Base-by-base conservation (phyloP, 2,888 invertebrate genomes). In the Lycophotia porphyrea region DNA sequence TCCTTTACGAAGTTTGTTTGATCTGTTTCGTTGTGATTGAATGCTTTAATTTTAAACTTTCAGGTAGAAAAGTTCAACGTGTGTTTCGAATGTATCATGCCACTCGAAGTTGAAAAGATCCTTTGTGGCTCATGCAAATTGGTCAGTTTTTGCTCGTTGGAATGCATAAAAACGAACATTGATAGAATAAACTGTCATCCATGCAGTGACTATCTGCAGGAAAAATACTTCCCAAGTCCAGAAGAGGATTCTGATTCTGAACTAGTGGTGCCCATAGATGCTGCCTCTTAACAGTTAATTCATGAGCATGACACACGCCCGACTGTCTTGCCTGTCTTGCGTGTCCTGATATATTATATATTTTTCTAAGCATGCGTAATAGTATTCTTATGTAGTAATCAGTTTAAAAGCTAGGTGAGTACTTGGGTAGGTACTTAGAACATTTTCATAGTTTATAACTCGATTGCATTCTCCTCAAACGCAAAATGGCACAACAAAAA, bases 1-100 rank as follows among this genome's bases (percentile, higher is more conserved):
- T 27, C 27, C 13, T 55, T 47, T 24, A 39, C 0, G 4, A 2
- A 52, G 49, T 67, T 52, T 49, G 7, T 52, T 8, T n/a, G 18
- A 5, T n/a, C 18, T 52, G 18, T 11, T 7, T n/a, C n/a, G 36
- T 18, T 27, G 7, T 7, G 0, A 34, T 36, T 34, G 24, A n/a
- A 44, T 47, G 21, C 9, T 39, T 1, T 18, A 31, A 34, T 34
- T 21, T 44, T 64, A 27, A 49, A 60, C 21, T 87, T 89, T 70
- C 87, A 96, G 96, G 85, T 84, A 5, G 87, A 88, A 24, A 95
- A 94, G 80, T 96, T 92, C 84, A 89, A 94, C 44, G 89, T 96
- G 5, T 96, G 96, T 84, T 96, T 95, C 81, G 96, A 96, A 88
- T 96, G 96, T 81, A 89, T 89, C 1, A 69, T 93, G 44, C 95